Evolutionary conservation across 2,888 invertebrate genomes (phyloP), one percentile per base, ranked within the genome.

Genomic region (Cerceris ruficornis): DNA sequence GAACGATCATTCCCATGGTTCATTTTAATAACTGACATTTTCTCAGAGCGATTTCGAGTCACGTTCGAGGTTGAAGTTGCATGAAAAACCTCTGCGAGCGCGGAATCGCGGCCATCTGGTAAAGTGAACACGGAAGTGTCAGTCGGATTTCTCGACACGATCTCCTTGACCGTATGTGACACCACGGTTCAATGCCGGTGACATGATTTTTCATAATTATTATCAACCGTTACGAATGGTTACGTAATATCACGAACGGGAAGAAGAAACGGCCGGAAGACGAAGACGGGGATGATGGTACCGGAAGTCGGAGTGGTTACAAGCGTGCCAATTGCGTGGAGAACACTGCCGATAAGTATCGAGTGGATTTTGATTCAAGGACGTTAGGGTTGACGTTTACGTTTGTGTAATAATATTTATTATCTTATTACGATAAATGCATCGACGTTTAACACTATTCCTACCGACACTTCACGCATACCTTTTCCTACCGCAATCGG

Each of bases 91-190:
- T 13, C 50, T 42, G 28, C 49, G 46, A 75, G 61, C 42, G 46
- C 62, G 76, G 75, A 66, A 76, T 43, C 55, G 7, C 58, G 64
- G 67, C 62, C 70, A 58, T 60, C 62, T 50, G 55, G 39, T 39
- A 54, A 46, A 42, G 39, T 62, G 8, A 42, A 39, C 28, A 69
- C 80, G 78, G 80, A 78, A 78, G 74, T 78, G 80, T 74, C 79
- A 70, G 78, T 74, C 80, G 58, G 41, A 74, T 67, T 67, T 54
- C 54, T 50, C 41, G 60, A 77, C 78, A 73, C 50, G 71, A 42
- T 84, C 70, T 71, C 88, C 87, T 89, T 88, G 89, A 89, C 88
- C 87, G 69, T 81, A 60, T 71, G 66, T 78, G 73, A 75, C 83
- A 82, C 75, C 75, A 71, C 76, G 75, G 84, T 87, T 88, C 87